These are phyloP conservation scores for Tribolium freemani DNA, from an alignment of 2,888 invertebrate species.

Conservation along the genomic window DNA sequence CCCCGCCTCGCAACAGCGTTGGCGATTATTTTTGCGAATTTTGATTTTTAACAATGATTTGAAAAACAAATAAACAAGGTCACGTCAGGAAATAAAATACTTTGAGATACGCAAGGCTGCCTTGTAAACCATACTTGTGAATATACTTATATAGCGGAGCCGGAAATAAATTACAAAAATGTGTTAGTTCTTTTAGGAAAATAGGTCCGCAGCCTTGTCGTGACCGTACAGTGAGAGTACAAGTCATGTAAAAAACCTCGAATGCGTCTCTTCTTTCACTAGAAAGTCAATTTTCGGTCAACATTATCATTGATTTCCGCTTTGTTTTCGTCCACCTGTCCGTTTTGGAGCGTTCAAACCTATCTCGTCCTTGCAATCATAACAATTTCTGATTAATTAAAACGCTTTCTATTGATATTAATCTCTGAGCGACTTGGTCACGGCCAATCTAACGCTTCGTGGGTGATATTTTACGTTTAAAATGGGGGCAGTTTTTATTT, in stretches of 20 bases:
- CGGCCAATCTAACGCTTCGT: slow-evolving; percentile 12
- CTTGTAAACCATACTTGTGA: neutral
- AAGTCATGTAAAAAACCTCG: slow-evolving; percentile 6
- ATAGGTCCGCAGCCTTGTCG: neutral
- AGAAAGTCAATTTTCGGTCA: slow-evolving; percentile 21
- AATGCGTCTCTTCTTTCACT: slow-evolving; percentile 21
- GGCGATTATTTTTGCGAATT: neutral
- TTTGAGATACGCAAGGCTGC: neutral
- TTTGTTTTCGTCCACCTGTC: neutral
- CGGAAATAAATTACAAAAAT: neutral
- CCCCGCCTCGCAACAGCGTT: too few species aligned
- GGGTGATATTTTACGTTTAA: neutral
- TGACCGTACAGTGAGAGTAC: slow-evolving; percentile 1
- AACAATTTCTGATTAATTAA: slow-evolving; percentile 1
- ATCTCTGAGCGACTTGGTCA: slow-evolving; percentile 5
- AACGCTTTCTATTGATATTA: slow-evolving; percentile 20
- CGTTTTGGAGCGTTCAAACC: neutral
- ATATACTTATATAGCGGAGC: neutral
- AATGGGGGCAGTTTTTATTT: neutral
- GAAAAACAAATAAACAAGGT: neutral
- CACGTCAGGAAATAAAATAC: neutral
- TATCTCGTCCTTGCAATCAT: slow-evolving; percentile 1
- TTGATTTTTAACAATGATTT: neutral
- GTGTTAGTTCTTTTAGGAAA: neutral
- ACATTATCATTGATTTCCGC: neutral